These are phyloP conservation scores for Todus mexicanus DNA, from an alignment of 2,797 vertebrate species.

Conservation along the genomic window DNA sequence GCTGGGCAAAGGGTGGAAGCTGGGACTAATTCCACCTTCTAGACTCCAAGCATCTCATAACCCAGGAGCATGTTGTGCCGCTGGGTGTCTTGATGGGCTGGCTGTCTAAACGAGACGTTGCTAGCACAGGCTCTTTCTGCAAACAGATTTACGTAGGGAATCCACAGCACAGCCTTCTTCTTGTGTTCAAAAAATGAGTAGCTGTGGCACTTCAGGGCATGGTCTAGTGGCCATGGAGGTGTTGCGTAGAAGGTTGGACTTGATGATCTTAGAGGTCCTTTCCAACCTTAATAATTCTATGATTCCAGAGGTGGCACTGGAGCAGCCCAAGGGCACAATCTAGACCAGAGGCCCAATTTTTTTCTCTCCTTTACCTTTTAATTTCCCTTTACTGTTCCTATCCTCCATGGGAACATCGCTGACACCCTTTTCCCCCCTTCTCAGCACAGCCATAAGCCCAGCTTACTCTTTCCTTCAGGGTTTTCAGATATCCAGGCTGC, in stretches of 20 bases:
- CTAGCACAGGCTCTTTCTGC: not conserved
- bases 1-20: not conserved
- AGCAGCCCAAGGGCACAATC: not conserved
- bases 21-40: not conserved
- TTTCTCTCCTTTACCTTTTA: not conserved
- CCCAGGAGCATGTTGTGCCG: not conserved
- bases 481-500: not conserved
- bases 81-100: not conserved
- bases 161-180: not conserved
- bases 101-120: not conserved
- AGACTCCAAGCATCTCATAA: not conserved
- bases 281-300: too few relatives aligned
- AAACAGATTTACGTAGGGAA: not conserved
- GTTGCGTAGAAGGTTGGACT: too few relatives aligned
- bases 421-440: not conserved
- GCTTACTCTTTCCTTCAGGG: not conserved
- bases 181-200: too few relatives aligned
- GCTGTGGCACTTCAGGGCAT: too few relatives aligned
- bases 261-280: too few relatives aligned
- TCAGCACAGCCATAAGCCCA: not conserved
- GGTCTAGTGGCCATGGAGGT: too few relatives aligned
- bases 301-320: not conserved
- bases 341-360: not conserved
- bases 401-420: not conserved
- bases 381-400: not conserved